phyloP scores from a whole-genome alignment of 1,140 invertebrate genomes.

The Anadara kagoshimensis region DNA sequence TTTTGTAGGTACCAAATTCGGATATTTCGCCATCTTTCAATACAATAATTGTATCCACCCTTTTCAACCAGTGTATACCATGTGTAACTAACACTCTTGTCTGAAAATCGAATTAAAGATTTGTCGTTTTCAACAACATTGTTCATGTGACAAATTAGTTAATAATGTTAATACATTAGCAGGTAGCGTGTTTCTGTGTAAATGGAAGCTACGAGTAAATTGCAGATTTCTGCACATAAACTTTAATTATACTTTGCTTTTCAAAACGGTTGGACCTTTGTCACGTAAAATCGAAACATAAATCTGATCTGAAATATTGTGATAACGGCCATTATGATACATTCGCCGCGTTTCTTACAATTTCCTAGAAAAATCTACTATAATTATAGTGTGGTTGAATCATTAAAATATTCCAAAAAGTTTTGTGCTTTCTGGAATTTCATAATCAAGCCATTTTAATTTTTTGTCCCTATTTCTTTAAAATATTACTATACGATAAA shows the following conservation, averaged over 20 bases:
- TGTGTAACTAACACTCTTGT: conserved; percentile 64
- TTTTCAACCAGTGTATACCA: conserved; percentile 78
- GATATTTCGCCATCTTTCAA: conserved; percentile 87
- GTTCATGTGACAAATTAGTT: not conserved
- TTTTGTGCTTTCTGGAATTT: no score
- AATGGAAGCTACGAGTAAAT: not conserved
- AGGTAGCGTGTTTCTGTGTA: not conserved
- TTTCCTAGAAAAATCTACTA: no score
- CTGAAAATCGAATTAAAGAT: conserved; percentile 24
- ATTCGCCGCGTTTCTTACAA: no score
- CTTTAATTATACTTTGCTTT: not conserved
- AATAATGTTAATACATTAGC: not conserved
- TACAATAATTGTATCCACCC: conserved; percentile 90
- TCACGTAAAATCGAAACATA: no score
- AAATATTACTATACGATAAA: no score
- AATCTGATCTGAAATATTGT: no score
- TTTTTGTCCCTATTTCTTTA: no score
- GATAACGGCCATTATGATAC: no score
- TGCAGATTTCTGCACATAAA: not conserved
- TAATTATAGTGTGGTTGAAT: no score
- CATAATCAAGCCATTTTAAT: no score
- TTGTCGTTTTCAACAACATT: not conserved
- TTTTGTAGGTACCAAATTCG: conserved; percentile 83
- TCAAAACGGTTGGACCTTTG: no score
- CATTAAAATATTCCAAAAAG: no score